Base-by-base conservation (phyloP, 2,113 vertebrate genomes). In the Egretta garzetta region DNA sequence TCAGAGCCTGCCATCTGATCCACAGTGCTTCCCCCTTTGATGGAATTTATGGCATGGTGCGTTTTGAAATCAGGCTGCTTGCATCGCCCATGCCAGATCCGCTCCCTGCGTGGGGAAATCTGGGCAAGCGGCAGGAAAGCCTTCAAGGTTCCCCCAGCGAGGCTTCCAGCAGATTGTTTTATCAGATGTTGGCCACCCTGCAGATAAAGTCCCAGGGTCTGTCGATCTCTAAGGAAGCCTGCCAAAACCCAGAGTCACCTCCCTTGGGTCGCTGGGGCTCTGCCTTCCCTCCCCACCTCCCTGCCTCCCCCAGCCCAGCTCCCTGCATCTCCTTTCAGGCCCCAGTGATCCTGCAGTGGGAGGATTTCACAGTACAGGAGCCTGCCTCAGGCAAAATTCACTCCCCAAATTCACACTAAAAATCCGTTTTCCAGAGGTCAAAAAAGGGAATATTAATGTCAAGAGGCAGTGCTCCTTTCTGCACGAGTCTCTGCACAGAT, bases 181-280 rank as follows among this genome's bases (percentile, higher is more conserved):
- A 45, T 80, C 92, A 97, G 79, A 93, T 95, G 74, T 86, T 88
- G 81, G 81, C 81, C 62, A 53, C 74, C 35, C 70, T 62, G 66
- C 53, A 59, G 32, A 93, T 56, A 75, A 72, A 86, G 30, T 37
- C 35, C 30, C 45, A 12, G 45, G 50, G 50, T 52, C 39, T 53
- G 43, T 17, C 66, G 84, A n/a, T 81, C 73, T 58, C 87, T 47
- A 20, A 66, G 41, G 45, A 35, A 4, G 3, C 41, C 53, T 74
- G 82, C 55, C 92, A 93, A 91, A 93, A 68, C 23, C 3, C 24
- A 2, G 47, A 2, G 47, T 53, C 71, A 73, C 21, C 58, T 80
- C 43, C 62, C 4, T 6, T 30, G 62, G 9, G 43, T 33, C 1
- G 0, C 52, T 39, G n/a, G 39, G 49, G 20, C 39, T 90, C 58